A percentile compares a stretch with the other conserved stretches of the same genome.
Conservation (phyloP, 2,888 invertebrate genomes). For the Erebia aethiops region DNA sequence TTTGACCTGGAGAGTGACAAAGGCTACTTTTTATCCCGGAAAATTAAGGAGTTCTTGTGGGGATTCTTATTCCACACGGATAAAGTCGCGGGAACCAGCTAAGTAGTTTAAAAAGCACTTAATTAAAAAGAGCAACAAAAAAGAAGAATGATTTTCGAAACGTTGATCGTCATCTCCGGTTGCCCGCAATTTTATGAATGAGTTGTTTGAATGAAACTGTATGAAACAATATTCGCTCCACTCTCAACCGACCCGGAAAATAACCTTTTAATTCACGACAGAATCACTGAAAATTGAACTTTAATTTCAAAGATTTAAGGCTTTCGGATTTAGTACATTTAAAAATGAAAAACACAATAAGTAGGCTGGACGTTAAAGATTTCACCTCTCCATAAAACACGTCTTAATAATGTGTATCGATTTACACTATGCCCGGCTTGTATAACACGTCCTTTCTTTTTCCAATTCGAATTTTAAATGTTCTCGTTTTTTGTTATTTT, state of each 20-base stretch:
- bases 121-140: conserved; percentile 11
- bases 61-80: no score
- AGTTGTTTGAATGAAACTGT: conserved; percentile 79
- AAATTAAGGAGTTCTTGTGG: no score
- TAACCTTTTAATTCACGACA: conserved; percentile 54
- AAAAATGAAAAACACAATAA: conserved; percentile 33
- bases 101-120: neutral
- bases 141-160: neutral
- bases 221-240: conserved; percentile 71
- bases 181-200: conserved; percentile 81
- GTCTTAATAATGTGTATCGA: conserved; percentile 59
- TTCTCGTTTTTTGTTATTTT: no score
- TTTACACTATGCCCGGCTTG: conserved; percentile 44
- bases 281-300: conserved; percentile 1
- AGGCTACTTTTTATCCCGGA: no score
- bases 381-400: conserved; percentile 67
- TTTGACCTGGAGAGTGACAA: no score
- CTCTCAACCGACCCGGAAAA: conserved; percentile 60
- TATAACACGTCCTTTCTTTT: conserved; percentile 6
- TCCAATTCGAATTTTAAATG: neutral
- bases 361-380: conserved; percentile 55
- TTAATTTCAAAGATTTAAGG: neutral
- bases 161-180: conserved; percentile 49
- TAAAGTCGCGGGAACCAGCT: no score
- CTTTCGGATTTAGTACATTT: neutral